Evolutionary conservation across 2,797 vertebrate species (phyloP).

Genomic region (Neomorphus geoffroyi): DNA sequence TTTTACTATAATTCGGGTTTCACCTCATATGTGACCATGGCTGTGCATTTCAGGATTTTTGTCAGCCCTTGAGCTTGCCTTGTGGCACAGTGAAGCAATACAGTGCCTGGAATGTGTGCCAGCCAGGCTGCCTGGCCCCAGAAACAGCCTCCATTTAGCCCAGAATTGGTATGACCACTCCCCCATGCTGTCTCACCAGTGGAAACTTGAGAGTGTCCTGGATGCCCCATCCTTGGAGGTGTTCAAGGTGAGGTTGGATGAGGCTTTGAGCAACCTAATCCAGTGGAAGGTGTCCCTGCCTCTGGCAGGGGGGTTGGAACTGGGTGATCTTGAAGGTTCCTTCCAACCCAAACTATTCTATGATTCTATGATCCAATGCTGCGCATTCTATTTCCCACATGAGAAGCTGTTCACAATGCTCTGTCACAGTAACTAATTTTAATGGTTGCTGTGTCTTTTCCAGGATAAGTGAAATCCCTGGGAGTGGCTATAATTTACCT

Average conservation of each 20-base stretch:
- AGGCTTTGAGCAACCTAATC: no score
- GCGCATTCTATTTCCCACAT: not conserved
- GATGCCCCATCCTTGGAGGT: no score
- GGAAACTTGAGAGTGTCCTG: no score
- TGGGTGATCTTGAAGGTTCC: no score
- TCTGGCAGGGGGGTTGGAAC: no score
- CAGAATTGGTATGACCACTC: accelerated
- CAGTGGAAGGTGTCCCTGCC: no score
- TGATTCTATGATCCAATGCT: no score
- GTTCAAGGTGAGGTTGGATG: no score
- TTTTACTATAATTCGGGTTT: not conserved
- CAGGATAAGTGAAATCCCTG: not conserved
- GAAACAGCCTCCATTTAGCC: not conserved
- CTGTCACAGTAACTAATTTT: not conserved
- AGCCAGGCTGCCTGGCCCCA: accelerated
- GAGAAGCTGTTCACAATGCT: not conserved
- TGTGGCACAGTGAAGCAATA: accelerated
- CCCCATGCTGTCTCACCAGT: accelerated
- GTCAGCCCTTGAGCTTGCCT: not conserved
- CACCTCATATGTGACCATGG: not conserved
- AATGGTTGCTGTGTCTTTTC: not conserved
- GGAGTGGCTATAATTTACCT: not conserved
- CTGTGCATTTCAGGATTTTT: not conserved
- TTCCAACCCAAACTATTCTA: no score
- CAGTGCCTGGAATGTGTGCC: not conserved